Base-by-base conservation (phyloP, 2,888 invertebrate genomes). In the Calliphora vomitoria region DNA sequence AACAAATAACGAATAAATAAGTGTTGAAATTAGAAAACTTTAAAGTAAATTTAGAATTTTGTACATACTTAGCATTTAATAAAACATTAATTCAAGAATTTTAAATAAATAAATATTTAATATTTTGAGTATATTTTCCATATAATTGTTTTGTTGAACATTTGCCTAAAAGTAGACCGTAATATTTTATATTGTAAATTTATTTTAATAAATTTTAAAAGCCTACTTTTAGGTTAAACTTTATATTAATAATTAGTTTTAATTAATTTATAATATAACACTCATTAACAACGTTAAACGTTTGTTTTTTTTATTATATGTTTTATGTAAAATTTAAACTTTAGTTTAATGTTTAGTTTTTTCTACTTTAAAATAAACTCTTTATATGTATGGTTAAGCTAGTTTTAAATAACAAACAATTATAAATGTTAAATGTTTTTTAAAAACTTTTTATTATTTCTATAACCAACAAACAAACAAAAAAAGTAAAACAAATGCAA, bases 361-460 rank as follows among this genome's bases (percentile, higher is more conserved):
- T 69, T 18, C 64, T 76, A 25, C 38, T 76, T 76, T 53, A 72
- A 20, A 31, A 62, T 31, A 18, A 35, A 11, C 13, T 10, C 44
- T 18, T 18, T 75, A 11, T 44, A 31, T 8, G 15, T 44, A 31
- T 8, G 15, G 25, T 55, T 64, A 64, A 81, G 18, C 41, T 64
- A 44, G 53, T 55, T 72, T 62, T 81, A 44, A 64, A 66, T 18
- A 25, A 38, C 35, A 71, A 58, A 60, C 20, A 74, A 50, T 50
- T 60, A 64, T 80, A 69, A 75, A 58, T 86, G 83, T 86, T 86
- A 20, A 79, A 76, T 86, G 82, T 79, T 74, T 58, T 41, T 66
- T 58, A 75, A 80, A 83, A 55, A 4, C 3, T 41, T 6, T 69
- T 64, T 71, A n/a, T 55, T n/a, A 41, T 80, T 75, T 71, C 6